Evolutionary conservation across 2,113 vertebrate genomes (phyloP).

Genomic region (Ptilorrhoa leucosticta): DNA sequence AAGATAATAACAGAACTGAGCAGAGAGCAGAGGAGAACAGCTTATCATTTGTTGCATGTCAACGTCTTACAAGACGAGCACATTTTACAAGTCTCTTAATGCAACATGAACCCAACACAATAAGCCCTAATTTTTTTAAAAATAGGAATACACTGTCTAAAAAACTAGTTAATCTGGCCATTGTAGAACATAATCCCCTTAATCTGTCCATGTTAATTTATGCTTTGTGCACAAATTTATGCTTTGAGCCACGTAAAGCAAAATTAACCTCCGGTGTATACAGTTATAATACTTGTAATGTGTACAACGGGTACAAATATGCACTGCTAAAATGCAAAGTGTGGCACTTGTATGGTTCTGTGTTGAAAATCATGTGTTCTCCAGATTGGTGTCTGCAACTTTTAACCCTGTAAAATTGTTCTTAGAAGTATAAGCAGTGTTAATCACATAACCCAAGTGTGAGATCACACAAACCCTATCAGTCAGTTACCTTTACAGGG

Average conservation of each 20-base stretch:
- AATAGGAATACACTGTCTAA: background rate
- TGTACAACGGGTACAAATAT: background rate
- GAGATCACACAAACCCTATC: background rate
- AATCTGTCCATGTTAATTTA: background rate
- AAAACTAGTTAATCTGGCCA: background rate
- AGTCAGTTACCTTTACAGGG: background rate
- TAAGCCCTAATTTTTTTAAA: background rate
- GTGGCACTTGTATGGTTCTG: background rate
- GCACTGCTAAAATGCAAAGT: background rate
- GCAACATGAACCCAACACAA: background rate
- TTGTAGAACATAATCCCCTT: background rate
- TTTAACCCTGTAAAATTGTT: background rate
- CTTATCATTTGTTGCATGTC: background rate
- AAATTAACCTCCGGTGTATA: background rate
- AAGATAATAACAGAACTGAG: background rate
- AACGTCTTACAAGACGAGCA: background rate
- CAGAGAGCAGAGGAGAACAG: background rate
- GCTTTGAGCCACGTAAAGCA: background rate
- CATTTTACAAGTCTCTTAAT: background rate
- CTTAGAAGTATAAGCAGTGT: accelerated
- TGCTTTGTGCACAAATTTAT: background rate
- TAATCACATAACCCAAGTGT: background rate
- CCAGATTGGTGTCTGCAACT: background rate
- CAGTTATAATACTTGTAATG: background rate
- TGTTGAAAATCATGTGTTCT: background rate